A percentile compares a stretch with the other conserved stretches of the same genome.
Evolutionary conservation across 2,797 vertebrate genomes (phyloP).

Genomic region (Malacoctenus gilli): DNA sequence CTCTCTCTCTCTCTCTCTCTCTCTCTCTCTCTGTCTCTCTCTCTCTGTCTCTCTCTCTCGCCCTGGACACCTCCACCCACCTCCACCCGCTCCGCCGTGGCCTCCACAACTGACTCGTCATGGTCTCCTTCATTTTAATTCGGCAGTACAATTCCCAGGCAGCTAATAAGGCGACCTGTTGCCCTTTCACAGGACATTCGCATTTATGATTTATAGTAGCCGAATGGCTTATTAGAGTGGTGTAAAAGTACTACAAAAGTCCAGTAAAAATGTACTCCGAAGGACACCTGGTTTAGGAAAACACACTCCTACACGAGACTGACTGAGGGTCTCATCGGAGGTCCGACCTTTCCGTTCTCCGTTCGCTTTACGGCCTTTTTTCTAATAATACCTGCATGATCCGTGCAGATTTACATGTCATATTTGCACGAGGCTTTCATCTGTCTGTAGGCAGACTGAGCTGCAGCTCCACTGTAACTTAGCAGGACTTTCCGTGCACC

Average conservation of each 20-base stretch:
- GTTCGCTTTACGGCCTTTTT: conserved; percentile 4
- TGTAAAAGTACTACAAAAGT: conserved; percentile 36
- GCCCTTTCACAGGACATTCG: conserved; percentile 64
- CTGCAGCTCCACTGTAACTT: conserved; percentile 12
- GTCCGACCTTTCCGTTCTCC: conserved; percentile 16
- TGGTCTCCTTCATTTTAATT: conserved; percentile 66
- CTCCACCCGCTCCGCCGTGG: conserved; percentile 18
- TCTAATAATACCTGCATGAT: conserved; percentile 7
- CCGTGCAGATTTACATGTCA: conserved; percentile 26
- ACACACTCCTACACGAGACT: conserved; percentile 20
- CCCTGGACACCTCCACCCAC: neutral
- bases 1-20: conserved; percentile 4
- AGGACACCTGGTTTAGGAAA: conserved; percentile 42
- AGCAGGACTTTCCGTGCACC: conserved; percentile 18
- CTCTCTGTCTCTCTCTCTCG: conserved; percentile 10
- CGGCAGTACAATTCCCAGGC: conserved; percentile 47
- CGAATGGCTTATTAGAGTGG: conserved; percentile 44
- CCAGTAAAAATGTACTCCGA: conserved; percentile 34
- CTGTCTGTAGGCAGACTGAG: conserved; percentile 20
- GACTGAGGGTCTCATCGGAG: conserved; percentile 16
- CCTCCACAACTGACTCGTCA: conserved; percentile 51
- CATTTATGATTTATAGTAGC: conserved; percentile 60
- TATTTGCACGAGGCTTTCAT: conserved; percentile 17
- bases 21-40: conserved; percentile 9
- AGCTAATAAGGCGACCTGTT: conserved; percentile 70